Conservation (phyloP, 2,113 vertebrate genomes). For the Harpagus bidentatus region DNA sequence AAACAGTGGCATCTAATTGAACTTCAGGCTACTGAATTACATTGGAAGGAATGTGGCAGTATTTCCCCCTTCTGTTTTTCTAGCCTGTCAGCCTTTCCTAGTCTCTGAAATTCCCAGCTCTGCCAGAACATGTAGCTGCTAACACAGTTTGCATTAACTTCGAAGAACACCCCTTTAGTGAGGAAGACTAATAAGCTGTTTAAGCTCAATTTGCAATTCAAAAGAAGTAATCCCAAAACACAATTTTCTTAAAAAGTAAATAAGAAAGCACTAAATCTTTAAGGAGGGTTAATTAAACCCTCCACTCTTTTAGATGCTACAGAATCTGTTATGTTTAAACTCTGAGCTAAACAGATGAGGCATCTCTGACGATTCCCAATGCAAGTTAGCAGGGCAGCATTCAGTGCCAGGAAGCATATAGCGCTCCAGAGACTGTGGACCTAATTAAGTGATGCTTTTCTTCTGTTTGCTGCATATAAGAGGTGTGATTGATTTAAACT, state of each 20-base stretch:
- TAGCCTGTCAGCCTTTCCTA: not conserved
- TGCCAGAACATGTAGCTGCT: slow-evolving; percentile 25
- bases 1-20: not conserved
- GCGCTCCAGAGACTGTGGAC: not conserved
- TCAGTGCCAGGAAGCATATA: not conserved
- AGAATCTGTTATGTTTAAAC: not conserved
- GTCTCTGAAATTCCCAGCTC: not conserved
- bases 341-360: not conserved
- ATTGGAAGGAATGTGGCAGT: not conserved
- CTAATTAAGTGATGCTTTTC: not conserved
- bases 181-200: slow-evolving; percentile 29
- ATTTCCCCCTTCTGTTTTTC: not conserved
- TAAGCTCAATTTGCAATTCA: slow-evolving; percentile 38
- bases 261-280: slow-evolving; percentile 35
- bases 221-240: slow-evolving; percentile 35
- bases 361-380: not conserved
- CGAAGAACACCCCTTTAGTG: not conserved
- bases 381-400: not conserved
- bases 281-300: slow-evolving; percentile 55
- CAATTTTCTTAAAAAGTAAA: not conserved
- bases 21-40: slow-evolving; percentile 23
- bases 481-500: not conserved
- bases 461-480: not conserved
- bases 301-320: slow-evolving; percentile 40
- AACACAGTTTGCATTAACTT: slow-evolving; percentile 17